Base-by-base conservation (phyloP, 2,888 invertebrate species). In the Megalurothrips usitatus region DNA sequence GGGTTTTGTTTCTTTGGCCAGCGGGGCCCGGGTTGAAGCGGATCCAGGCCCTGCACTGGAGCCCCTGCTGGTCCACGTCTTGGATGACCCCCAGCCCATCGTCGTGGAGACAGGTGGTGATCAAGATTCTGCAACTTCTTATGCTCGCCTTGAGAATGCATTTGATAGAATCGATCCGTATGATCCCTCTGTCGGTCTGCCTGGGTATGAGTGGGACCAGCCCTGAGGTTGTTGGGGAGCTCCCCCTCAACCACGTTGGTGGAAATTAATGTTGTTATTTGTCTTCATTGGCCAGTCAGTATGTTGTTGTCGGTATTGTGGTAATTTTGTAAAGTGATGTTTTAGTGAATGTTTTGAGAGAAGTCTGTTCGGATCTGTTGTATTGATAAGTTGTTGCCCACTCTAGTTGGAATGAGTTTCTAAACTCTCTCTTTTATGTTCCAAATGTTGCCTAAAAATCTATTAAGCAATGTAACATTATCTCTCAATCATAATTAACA, bases 1-100 rank as follows among this genome's bases (percentile, higher is more conserved):
- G 68, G 68, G 4, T 26, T 75, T 75, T 12, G 68, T 75, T 75
- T 75, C 68, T 75, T 75, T 75, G 68, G 23, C 68, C 68, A 75
- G 26, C 68, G 19, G 14, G 58, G 58, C 58, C n/a, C n/a, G 14
- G 17, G 58, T 11, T n/a, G 68, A 75, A 12, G 68, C 68, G 23
- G 23, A 68, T 11, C 68, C 68, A n/a, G 68, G 6, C 23, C 68
- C 68, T 23, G 23, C 68, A 26, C 68, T 9, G 68, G 68, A 23
- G 23, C 23, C 23, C 23, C 9, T 26, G 68, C 68, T 9, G 68
- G 68, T 75, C 10, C 23, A n/a, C 68, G 19, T 23, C 23, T 68
- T 23, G 68, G 68, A 68, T 23, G 68, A 23, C 68, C 68, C 68
- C n/a, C 68, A 23, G 11, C 68, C 68, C 68, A 23, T 26, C 12